Evolutionary conservation across 2,797 vertebrate genomes (phyloP), one percentile per base, ranked within the genome.

Genomic region (Chrysolophus pictus): DNA sequence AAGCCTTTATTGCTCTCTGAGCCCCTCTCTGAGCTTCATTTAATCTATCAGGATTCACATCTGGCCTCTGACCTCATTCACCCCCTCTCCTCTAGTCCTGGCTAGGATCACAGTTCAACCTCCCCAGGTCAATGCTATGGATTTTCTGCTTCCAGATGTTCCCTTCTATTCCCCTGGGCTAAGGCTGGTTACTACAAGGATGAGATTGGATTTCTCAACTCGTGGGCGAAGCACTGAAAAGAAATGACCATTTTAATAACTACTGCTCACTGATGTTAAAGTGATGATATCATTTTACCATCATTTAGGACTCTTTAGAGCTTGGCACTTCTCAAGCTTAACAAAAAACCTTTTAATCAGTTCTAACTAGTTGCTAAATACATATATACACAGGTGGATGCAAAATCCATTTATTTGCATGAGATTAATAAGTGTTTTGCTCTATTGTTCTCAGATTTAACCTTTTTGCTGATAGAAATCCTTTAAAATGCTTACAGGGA

Each of bases 311-410:
- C 70, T 91, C 88, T 93, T 88, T 77, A 94, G 79, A 71, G 71
- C 80, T 78, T 46, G 74, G 88, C 77, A 83, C 83, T 89, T 85
- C 73, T 71, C 35, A 60, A 87, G 90, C 93, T 87, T 90, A 95
- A 97, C 46, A 74, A 91, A 89, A 29, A 59, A 62, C 64, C 67
- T 70, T 97, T 96, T 93, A 83, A 96, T 97, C 31, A 88, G 64
- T 85, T 94, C 87, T 96, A 97, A 97, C 16, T 13, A 88, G 87
- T 88, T 95, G 87, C 95, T 82, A 96, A 97, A 96, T 95, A 87
- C 11, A 29, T 73, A 71, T 65, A 69, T 21, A 7, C 65, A 83
- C 24, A 47, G 14, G 37, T 69, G 60, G 71, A 95, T 60, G 37
- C 47, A 80, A 95, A 96, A 95, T 96, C 92, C 71, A 86, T 94